phyloP scores from a whole-genome alignment of 2,888 invertebrate genomes.

The Drosophila mulleri region DNA sequence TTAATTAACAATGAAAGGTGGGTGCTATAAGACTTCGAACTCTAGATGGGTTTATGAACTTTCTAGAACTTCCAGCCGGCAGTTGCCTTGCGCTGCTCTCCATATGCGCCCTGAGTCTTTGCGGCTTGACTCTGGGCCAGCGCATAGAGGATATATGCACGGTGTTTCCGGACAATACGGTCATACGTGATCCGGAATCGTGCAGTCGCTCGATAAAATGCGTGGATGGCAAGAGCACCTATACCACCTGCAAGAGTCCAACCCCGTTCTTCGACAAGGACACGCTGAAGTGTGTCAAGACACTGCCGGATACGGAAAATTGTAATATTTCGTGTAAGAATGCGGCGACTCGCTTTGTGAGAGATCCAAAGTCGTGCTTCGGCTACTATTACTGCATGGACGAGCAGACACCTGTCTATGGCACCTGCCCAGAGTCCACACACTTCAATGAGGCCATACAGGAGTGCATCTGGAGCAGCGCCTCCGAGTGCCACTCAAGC shows the following conservation, averaged over 20 bases:
- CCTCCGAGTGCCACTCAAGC: constrained; percentile 52
- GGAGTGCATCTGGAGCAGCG: constrained; percentile 43
- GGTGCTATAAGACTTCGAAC: not conserved
- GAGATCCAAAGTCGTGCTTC: constrained; percentile 67
- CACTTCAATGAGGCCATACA: constrained; percentile 65
- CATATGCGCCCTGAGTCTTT: constrained; percentile 3
- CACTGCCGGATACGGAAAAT: constrained; percentile 3
- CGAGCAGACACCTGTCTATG: constrained; percentile 47
- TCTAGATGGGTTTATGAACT: not conserved
- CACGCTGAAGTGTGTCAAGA: constrained; percentile 47
- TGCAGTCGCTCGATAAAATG: constrained; percentile 76
- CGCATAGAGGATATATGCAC: constrained; percentile 67
- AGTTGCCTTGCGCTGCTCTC: constrained; percentile 8
- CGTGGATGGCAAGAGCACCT: constrained; percentile 50
- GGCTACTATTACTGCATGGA: constrained; percentile 70
- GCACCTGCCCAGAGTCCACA: constrained; percentile 45
- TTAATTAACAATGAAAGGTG: constrained; percentile 36
- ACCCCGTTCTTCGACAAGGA: constrained; percentile 66
- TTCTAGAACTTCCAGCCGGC: constrained; percentile 13
- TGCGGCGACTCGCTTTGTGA: constrained; percentile 19
- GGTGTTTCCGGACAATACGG: constrained; percentile 65
- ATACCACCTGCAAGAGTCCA: constrained; percentile 50
- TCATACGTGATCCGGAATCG: constrained; percentile 79
- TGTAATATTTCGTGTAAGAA: constrained; percentile 58
- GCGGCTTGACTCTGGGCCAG: constrained; percentile 2